Evolutionary conservation across 2,888 invertebrate genomes (phyloP).

Genomic region (Caenorhabditis macrosperma): DNA sequence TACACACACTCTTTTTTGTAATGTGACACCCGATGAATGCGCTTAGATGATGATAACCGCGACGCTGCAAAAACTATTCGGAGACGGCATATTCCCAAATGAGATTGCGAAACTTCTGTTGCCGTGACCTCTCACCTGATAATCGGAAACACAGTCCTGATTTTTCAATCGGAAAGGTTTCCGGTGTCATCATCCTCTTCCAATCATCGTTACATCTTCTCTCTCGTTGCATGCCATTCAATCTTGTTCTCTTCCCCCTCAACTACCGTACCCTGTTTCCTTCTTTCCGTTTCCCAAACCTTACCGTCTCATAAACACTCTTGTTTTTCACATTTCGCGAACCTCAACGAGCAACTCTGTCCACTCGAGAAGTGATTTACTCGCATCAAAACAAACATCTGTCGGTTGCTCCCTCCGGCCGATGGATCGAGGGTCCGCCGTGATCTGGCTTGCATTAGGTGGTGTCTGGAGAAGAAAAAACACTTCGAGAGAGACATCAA

Average conservation of each 20-base stretch:
- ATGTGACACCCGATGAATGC: conserved; percentile 44
- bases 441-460: background rate
- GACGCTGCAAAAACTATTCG: conserved; percentile 21
- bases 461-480: no score
- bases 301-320: no score
- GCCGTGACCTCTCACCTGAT: no score
- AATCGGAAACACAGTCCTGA: no score
- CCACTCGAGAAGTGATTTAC: conserved; percentile 47
- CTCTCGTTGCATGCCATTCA: no score
- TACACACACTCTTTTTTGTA: conserved; percentile 47
- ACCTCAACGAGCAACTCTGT: background rate
- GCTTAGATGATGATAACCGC: conserved; percentile 12
- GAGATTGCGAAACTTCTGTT: background rate
- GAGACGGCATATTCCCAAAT: background rate
- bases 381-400: conserved; percentile 45
- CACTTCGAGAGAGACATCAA: no score
- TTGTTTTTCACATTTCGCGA: background rate
- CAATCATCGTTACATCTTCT: no score
- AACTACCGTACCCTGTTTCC: no score
- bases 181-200: no score
- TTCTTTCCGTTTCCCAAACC: background rate
- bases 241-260: no score
- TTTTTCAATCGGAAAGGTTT: no score
- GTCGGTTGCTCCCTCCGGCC: conserved; percentile 81
- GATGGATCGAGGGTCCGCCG: background rate